phyloP scores from a whole-genome alignment of 2,888 invertebrate species.

The Phorcus lineatus region DNA sequence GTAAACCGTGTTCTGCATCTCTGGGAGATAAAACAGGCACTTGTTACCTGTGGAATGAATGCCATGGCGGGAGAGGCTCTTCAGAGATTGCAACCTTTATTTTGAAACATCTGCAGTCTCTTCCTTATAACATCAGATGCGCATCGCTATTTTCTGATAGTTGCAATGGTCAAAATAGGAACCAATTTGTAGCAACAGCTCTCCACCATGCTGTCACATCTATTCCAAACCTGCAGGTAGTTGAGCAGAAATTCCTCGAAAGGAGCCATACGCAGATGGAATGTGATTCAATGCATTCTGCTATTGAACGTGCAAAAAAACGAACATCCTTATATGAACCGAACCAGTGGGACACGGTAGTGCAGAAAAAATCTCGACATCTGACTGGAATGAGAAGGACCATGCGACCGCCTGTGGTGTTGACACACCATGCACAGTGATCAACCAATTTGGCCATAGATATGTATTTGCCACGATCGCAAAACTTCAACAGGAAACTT shows the following conservation, averaged over 20 bases:
- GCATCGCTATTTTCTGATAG: conserved; percentile 5
- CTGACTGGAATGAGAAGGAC: too few species aligned
- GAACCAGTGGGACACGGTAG: background rate
- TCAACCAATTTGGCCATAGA: too few species aligned
- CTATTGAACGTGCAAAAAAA: background rate
- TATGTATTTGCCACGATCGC: too few species aligned
- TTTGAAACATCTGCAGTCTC: background rate
- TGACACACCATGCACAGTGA: too few species aligned
- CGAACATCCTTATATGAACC: conserved; percentile 19
- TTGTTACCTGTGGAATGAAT: conserved; percentile 12
- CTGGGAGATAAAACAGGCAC: background rate
- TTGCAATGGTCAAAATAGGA: conserved; percentile 14
- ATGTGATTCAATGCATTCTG: conserved; percentile 26
- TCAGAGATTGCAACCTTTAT: background rate
- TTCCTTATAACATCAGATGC: background rate
- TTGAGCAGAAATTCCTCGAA: conserved; percentile 19
- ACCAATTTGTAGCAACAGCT: background rate
- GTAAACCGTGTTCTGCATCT: too few species aligned
- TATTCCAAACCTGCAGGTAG: background rate
- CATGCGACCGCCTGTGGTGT: too few species aligned
- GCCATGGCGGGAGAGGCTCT: background rate
- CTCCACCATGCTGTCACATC: background rate
- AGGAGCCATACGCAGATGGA: conserved; percentile 31
- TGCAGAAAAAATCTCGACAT: background rate
- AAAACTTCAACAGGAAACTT: too few species aligned